Percentiles rank a stretch among this genome's conserved stretches.
Conservation (phyloP, 2,797 vertebrate genomes). For the Siniperca obscura region DNA sequence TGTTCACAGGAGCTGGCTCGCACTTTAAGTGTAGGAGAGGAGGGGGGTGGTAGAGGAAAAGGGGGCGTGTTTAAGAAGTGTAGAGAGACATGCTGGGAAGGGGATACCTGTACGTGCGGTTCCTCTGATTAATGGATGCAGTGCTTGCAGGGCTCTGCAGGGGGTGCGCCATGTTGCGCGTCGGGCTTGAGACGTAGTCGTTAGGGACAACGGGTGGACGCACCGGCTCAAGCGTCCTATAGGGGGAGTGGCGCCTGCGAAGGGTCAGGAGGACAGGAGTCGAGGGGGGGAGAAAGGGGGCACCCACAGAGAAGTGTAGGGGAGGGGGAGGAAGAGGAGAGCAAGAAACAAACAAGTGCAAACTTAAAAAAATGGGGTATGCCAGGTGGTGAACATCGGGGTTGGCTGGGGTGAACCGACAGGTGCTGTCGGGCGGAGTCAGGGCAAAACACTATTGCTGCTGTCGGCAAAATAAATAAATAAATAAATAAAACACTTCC, state of each 20-base stretch:
- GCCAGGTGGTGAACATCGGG: conserved; percentile 70
- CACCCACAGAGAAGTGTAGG: conserved; percentile 75
- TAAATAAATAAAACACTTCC: background rate
- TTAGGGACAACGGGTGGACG: conserved; percentile 99
- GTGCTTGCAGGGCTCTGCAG: conserved; percentile 97
- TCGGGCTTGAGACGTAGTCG: conserved; percentile 99
- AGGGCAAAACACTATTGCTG: conserved; percentile 1
- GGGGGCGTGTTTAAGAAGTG: conserved; percentile 57
- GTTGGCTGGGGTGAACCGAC: conserved; percentile 46
- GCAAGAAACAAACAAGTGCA: conserved; percentile 82
- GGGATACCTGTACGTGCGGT: conserved; percentile 99
- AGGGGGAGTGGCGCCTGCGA: conserved; percentile 98
- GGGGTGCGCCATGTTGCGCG: conserved; percentile 93
- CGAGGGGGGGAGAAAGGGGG: conserved; percentile 32
- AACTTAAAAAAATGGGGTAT: conserved; percentile 79
- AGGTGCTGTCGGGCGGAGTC: conserved; percentile 26
- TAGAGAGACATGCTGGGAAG: conserved; percentile 75
- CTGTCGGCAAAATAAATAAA: background rate
- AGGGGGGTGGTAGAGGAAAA: conserved; percentile 32
- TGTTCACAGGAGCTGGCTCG: conserved; percentile 38
- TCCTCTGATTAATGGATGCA: conserved; percentile 99
- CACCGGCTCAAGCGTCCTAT: conserved; percentile 98
- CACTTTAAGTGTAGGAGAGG: conserved; percentile 37
- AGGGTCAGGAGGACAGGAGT: conserved; percentile 75
- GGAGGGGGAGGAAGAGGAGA: conserved; percentile 52